These are phyloP conservation scores for Trypoxylon attenuatum DNA, from an alignment of 2,888 invertebrate species.

Conservation along the genomic window DNA sequence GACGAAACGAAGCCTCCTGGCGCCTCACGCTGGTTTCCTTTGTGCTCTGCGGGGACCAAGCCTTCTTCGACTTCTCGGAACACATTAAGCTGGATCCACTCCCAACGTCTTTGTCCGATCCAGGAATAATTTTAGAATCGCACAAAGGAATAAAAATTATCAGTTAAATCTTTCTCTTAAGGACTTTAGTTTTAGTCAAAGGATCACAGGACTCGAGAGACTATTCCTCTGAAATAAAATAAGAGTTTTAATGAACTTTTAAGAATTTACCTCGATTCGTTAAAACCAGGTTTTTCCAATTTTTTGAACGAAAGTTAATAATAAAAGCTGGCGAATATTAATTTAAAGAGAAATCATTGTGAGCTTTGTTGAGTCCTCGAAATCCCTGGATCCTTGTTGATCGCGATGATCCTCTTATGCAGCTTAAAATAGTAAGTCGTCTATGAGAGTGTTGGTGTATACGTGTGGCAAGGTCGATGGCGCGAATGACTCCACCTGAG, in stretches of 20 bases:
- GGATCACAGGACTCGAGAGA: too few relatives aligned
- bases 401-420: conserved; percentile 19
- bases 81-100: conserved; percentile 36
- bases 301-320: too few relatives aligned
- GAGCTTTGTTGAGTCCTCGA: too few relatives aligned
- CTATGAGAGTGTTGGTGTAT: too few relatives aligned
- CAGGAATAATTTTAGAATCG: conserved; percentile 36
- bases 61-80: conserved; percentile 54
- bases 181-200: too few relatives aligned
- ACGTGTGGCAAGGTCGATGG: conserved; percentile 43
- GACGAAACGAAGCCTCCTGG: too few relatives aligned
- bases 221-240: too few relatives aligned
- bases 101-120: conserved; percentile 7
- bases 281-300: too few relatives aligned
- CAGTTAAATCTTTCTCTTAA: not conserved
- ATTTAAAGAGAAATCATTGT: not conserved
- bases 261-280: too few relatives aligned
- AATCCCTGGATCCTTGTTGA: not conserved
- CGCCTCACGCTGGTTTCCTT: conserved; percentile 9
- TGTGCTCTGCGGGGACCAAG: conserved; percentile 18
- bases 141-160: conserved; percentile 10
- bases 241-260: too few relatives aligned
- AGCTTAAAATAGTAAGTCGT: conserved; percentile 34
- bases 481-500: conserved; percentile 32
- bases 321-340: not conserved